Base-by-base conservation (phyloP, 2,888 invertebrate genomes). In the Netelia melanura region DNA sequence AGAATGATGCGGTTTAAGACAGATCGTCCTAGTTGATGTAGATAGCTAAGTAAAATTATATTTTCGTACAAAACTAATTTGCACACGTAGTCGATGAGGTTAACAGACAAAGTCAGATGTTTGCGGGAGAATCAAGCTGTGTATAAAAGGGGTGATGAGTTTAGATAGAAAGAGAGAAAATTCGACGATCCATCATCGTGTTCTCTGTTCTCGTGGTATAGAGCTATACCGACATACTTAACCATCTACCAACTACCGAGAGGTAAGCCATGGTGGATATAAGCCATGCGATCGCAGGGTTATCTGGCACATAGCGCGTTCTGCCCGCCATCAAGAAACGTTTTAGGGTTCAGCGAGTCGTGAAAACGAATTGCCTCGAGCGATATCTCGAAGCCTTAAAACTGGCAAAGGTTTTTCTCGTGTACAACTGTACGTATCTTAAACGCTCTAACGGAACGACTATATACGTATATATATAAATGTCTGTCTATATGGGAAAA, bases 181-280 rank as follows among this genome's bases (percentile, higher is more conserved):
- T 88, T 76, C 65, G 62, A 61, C 87, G 87, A 90, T 89, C 89
- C 86, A 91, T 91, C 91, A 89, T 89, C 81, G 58, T 23, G 54
- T 75, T 70, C 56, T 54, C 38, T 11, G 44, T 30, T 54, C 54
- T 38, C 21, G 30, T 61, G 23, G 11, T 61, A 25, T 10, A 23
- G 61, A 61, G 3, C 61, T 61, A 48, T 11, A 48, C 14, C 1
- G 11, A 2, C 48, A 48, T 48, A 14, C 14, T 48, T 48, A 48
- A 14, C 48, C 14, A 17, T 44, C n/a, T 10, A 48, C 17, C n/a
- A 25, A n/a, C 61, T 44, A 72, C 61, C 65, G 44, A 52, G 65
- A 48, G 52, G 58, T 21, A 58, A 65, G 56, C 56, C 17, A 25
- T 17, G 21, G 61, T 74, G 14, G 61, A 10, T 11, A 62, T 44